phyloP scores from a whole-genome alignment of 2,888 invertebrate species.

The Aethes cnicana region DNA sequence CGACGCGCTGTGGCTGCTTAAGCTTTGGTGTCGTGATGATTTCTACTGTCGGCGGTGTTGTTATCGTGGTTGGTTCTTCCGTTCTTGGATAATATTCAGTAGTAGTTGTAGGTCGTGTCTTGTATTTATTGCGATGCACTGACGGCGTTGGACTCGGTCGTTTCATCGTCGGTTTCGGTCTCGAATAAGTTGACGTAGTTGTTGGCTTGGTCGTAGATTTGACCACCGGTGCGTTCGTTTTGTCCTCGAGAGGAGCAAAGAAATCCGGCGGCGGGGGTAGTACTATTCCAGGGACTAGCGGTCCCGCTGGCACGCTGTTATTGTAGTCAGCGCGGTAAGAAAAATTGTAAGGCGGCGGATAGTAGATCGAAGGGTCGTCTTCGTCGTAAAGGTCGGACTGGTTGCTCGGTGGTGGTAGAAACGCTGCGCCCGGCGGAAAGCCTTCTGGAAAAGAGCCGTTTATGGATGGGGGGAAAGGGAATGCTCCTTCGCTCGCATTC shows the following conservation, averaged over 20 bases:
- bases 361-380: constrained; percentile 95
- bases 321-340: constrained; percentile 90
- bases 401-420: constrained; percentile 87
- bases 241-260: constrained; percentile 87
- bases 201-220: constrained; percentile 58
- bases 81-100: constrained; percentile 60
- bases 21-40: constrained; percentile 64
- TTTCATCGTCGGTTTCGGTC: constrained; percentile 62
- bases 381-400: constrained; percentile 91
- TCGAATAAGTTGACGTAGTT: constrained; percentile 49
- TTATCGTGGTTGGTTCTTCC: constrained; percentile 66
- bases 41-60: constrained; percentile 66
- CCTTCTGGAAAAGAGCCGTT: constrained; percentile 83
- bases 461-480: constrained; percentile 80
- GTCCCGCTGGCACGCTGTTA: constrained; percentile 90
- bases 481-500: constrained; percentile 81
- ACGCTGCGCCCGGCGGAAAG: constrained; percentile 81
- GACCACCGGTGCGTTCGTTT: constrained; percentile 56
- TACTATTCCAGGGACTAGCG: constrained; percentile 93
- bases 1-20: constrained; percentile 62
- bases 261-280: constrained; percentile 94
- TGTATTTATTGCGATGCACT: constrained; percentile 64
- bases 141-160: constrained; percentile 55
- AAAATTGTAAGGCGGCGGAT: constrained; percentile 95
- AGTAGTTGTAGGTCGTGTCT: constrained; percentile 67